phyloP scores from a whole-genome alignment of 2,888 invertebrate genomes.

The Rhaphigaster nebulosa region DNA sequence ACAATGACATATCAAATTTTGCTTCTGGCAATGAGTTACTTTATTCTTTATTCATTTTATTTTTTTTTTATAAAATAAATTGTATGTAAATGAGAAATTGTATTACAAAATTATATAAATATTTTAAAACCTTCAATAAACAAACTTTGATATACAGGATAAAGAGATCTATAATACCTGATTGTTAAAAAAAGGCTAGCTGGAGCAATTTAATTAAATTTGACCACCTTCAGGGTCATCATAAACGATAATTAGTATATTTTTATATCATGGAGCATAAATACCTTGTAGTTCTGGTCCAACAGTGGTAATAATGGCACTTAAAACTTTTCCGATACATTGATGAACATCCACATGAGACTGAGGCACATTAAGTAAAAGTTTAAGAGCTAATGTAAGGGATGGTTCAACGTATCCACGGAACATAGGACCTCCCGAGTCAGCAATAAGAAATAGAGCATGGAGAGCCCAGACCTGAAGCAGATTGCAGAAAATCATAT shows the following conservation, averaged over 20 bases:
- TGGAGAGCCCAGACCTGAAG: conserved; percentile 93
- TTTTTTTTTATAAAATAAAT: no score
- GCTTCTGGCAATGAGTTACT: no score
- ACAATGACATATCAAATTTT: no score
- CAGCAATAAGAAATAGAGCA: conserved; percentile 94
- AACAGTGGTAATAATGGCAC: conserved; percentile 96
- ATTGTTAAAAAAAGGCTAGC: not conserved
- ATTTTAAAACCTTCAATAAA: not conserved
- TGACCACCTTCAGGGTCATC: not conserved
- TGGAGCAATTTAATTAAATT: not conserved
- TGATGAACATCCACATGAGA: conserved; percentile 92
- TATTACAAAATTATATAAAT: no score
- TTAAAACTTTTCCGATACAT: conserved; percentile 92
- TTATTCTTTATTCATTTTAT: no score
- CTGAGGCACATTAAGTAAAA: conserved; percentile 90
- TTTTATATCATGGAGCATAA: conserved; percentile 11
- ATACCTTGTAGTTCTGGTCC: conserved; percentile 96
- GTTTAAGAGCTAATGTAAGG: conserved; percentile 88
- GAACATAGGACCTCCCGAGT: conserved; percentile 99
- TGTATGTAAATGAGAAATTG: no score
- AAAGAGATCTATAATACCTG: not conserved
- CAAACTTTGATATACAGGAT: not conserved
- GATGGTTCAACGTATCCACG: conserved; percentile 96
- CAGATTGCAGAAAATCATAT: conserved; percentile 7
- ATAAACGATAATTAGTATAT: not conserved